These are phyloP conservation scores for Hemaris fuciformis DNA, from an alignment of 2,888 invertebrate genomes.

Conservation along the genomic window DNA sequence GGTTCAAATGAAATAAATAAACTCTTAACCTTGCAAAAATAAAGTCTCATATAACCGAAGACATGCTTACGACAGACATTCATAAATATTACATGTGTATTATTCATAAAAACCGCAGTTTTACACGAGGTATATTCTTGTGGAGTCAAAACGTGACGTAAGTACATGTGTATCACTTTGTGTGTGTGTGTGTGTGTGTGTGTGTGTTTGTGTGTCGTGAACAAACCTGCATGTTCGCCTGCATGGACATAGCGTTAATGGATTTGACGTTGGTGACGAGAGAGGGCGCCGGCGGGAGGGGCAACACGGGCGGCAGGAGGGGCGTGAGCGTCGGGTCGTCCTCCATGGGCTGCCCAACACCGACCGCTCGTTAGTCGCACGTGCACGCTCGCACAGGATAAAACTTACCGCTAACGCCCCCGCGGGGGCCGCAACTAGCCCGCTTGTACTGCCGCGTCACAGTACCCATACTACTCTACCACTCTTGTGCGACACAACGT, in stretches of 20 bases:
- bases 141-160: neutral
- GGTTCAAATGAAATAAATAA: neutral
- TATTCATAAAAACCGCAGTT: constrained; percentile 1
- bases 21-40: neutral
- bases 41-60: neutral
- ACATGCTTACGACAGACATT: neutral
- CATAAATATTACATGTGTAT: neutral
- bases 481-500: no score
- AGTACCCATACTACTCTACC: no score
- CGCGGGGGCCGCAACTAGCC: no score
- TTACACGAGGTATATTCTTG: neutral
- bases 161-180: neutral
- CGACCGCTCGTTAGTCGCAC: constrained; percentile 7
- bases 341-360: constrained; percentile 27
- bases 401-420: neutral
- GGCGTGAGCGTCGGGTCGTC: constrained; percentile 56
- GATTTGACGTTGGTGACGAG: constrained; percentile 18
- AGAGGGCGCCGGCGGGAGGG: constrained; percentile 39
- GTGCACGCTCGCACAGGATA: constrained; percentile 1
- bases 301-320: constrained; percentile 57
- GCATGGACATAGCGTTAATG: constrained; percentile 13
- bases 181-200: neutral
- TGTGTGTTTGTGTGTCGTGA: neutral
- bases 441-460: no score
- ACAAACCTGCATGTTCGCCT: constrained; percentile 13